These are phyloP conservation scores for Ctenodactylus gundi DNA, from an alignment of 2,113 vertebrate species.

Conservation along the genomic window DNA sequence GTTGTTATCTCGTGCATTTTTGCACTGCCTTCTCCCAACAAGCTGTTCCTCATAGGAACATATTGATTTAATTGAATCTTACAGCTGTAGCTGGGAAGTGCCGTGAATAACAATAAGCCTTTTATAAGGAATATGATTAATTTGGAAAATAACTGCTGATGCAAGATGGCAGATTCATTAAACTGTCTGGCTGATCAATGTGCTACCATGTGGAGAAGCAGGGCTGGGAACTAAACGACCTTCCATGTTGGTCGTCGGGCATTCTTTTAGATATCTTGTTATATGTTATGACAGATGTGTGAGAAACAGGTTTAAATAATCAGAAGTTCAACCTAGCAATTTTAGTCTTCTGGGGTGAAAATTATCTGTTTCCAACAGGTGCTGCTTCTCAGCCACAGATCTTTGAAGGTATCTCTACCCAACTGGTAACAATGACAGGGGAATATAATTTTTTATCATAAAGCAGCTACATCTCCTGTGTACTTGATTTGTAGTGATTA, in stretches of 20 bases:
- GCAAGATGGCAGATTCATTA: constrained; percentile 80
- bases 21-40: constrained; percentile 68
- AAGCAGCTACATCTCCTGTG: neutral
- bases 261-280: constrained; percentile 60
- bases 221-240: constrained; percentile 44
- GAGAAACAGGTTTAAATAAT: constrained; percentile 61
- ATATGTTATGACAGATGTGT: constrained; percentile 38
- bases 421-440: neutral
- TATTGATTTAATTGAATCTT: constrained; percentile 82
- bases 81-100: constrained; percentile 66
- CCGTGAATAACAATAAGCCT: constrained; percentile 80
- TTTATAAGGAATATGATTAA: constrained; percentile 78
- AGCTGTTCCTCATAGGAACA: constrained; percentile 72
- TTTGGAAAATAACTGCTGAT: constrained; percentile 78
- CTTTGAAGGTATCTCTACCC: neutral
- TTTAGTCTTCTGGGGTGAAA: neutral
- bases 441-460: constrained; percentile 45
- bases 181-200: constrained; percentile 73
- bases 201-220: constrained; percentile 61
- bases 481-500: neutral
- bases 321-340: constrained; percentile 52
- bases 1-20: constrained; percentile 40
- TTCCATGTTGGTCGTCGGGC: constrained; percentile 61
- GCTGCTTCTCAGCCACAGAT: neutral
- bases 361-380: neutral